These are phyloP conservation scores for Gallinago jamesoni DNA, from an alignment of 2,113 vertebrate genomes.

Conservation along the genomic window DNA sequence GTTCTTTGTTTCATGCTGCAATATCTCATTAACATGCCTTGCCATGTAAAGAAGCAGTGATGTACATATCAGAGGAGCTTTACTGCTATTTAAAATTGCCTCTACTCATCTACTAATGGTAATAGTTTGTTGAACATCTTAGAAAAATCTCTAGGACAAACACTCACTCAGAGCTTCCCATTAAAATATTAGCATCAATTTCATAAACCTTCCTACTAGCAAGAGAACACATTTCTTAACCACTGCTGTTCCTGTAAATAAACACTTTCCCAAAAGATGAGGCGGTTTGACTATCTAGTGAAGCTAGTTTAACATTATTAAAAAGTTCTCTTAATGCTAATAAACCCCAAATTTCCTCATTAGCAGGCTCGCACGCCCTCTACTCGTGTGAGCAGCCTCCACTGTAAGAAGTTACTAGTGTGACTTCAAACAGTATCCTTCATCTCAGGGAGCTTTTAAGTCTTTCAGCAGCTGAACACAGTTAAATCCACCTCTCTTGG, in stretches of 20 bases:
- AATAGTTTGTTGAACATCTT: background rate
- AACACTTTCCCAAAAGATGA: background rate
- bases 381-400: background rate
- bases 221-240: background rate
- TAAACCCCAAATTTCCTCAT: background rate
- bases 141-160: background rate
- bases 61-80: background rate
- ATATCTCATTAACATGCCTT: background rate
- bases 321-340: background rate
- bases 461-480: background rate
- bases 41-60: background rate
- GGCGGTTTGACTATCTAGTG: background rate
- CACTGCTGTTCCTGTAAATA: background rate
- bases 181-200: background rate
- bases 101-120: background rate
- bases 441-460: background rate
- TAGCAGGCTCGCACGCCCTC: rapidly evolving
- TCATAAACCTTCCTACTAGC: background rate
- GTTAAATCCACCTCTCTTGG: background rate
- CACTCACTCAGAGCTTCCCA: background rate
- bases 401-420: background rate
- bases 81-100: background rate
- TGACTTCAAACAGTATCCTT: background rate
- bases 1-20: background rate
- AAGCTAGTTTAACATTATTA: background rate